phyloP scores from a whole-genome alignment of 2,113 vertebrate genomes.

The Enhydra lutris region DNA sequence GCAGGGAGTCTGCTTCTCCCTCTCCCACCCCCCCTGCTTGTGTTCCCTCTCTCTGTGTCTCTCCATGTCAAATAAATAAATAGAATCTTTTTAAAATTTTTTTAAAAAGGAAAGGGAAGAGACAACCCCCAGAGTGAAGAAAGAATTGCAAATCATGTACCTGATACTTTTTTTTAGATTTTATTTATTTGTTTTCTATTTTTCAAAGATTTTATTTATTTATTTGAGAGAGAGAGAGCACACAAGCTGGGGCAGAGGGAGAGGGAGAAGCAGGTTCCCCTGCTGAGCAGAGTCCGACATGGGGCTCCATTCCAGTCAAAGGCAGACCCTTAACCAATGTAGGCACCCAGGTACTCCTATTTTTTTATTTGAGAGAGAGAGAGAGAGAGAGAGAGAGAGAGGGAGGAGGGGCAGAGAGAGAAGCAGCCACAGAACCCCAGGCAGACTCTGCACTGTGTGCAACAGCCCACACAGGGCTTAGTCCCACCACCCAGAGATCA shows the following conservation, averaged over 20 bases:
- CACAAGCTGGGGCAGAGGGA: neutral
- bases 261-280: neutral
- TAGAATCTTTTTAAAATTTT: neutral
- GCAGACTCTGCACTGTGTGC: neutral
- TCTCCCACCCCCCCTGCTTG: too few species aligned
- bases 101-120: neutral
- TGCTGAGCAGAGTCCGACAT: neutral
- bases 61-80: too few species aligned
- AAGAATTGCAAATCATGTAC: neutral
- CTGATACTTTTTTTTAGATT: neutral
- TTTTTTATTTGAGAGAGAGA: neutral
- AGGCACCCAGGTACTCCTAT: neutral
- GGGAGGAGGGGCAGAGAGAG: neutral
- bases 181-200: neutral
- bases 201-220: neutral
- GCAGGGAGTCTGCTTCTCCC: too few species aligned
- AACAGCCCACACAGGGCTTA: neutral
- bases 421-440: neutral
- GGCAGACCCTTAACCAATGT: neutral
- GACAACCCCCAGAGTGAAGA: neutral
- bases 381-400: neutral
- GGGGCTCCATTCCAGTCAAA: neutral
- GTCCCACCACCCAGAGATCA: neutral
- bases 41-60: too few species aligned
- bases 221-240: neutral